Evolutionary conservation across 1,140 invertebrate genomes (phyloP), one percentile per base, ranked within the genome.

Genomic region (Zaprionus kolodkinae): DNA sequence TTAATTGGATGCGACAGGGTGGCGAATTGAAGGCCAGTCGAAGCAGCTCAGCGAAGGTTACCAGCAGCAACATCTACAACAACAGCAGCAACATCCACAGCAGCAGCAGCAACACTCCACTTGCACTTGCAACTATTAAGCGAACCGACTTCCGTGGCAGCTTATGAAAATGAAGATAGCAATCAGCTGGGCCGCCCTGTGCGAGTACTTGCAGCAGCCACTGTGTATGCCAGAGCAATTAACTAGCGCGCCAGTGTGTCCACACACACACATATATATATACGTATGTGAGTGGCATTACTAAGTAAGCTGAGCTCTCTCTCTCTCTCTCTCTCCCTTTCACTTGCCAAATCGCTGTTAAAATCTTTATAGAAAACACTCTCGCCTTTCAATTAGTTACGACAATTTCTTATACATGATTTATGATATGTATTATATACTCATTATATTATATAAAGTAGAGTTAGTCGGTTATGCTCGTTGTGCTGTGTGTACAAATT

Each of bases 1-100:
- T 84, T 84, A 88, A 89, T 84, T 89, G 77, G 74, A 78, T 78
- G 85, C 78, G 84, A 78, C 71, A 74, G 66, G 66, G 60, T 50
- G 70, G 54, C 50, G 60, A 66, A 66, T 67, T 77, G 82, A 78
- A 65, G 78, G 74, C 59, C 68, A 59, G 15, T 36, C 48, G 27
- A 55, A 54, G 30, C 71, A 69, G 25, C 71, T 61, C 30, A 69
- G 36, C 38, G 45, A 64, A 76, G 61, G 67, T 48, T 65, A 66
- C 50, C 64, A 50, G 25, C 54, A 45, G 17, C 38, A 64, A 25
- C n/a, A 67, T 21, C 21, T 17, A 35, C 10, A 15, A 12, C 33
- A 64, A 43, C 52, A 66, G 30, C 27, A 27, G 15, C n/a, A 64
- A 30, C 52, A 66, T 30, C 27, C 15, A 12, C n/a, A 11, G 7